Evolutionary conservation across 2,113 vertebrate genomes (phyloP), one percentile per base, ranked within the genome.

Genomic region (Daubentonia madagascariensis): DNA sequence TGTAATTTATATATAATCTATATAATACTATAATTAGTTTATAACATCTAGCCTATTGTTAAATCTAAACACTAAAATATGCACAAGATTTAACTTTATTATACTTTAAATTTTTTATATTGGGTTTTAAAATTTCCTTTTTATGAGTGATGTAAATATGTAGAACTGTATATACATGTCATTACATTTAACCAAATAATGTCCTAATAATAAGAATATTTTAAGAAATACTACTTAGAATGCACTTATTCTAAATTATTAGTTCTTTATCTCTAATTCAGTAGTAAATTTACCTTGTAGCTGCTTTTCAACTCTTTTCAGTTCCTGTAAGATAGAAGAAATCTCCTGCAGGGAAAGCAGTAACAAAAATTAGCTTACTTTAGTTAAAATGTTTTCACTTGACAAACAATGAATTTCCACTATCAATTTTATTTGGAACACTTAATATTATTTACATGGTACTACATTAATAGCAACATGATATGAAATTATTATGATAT

Each of bases 271-370:
- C 81, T 30, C 70, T 81, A 89, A 57, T 81, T 89, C 35, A 92
- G 48, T 70, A 86, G 59, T 13, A 92, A 89, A 57, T 96, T 96
- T 99, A 99, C 99, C 99, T 99, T 99, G 99, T 50, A 99, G 98
- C 85, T 99, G 99, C 97, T 99, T 99, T 97, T 99, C 99, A 94
- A 99, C 99, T 98, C 99, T 98, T 97, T 99, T 99, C 80, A 99
- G 98, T 97, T 99, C 99, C 61, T 99, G 99, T 76, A 99, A 98
- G 97, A 99, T 99, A 23, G 99, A 99, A 63, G 99, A 99, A 98
- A 99, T 99, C 98, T 99, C 99, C 99, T 99, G 98, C 32, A 97
- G 95, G 86, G 20, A 95, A 97, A 94, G 3, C 50, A 96, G 43
- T 37, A 80, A 90, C 61, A 95, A 80, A 90, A 88, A 91, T 96